These are phyloP conservation scores for Beroe ovata DNA, from an alignment of 37 sponge, comb jelly and placozoan species.

Conservation along the genomic window DNA sequence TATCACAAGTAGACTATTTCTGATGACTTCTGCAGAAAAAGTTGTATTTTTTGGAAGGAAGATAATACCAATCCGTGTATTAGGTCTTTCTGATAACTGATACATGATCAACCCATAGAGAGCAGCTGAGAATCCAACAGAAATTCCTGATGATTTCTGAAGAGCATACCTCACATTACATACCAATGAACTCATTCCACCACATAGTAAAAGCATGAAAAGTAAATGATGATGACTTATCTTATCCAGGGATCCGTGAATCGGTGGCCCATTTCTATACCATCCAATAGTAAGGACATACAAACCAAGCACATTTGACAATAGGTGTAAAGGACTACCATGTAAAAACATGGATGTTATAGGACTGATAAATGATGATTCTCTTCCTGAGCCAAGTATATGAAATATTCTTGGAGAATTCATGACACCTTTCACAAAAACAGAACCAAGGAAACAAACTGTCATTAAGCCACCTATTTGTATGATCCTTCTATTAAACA, in stretches of 20 bases:
- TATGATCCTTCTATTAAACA: conserved; percentile 16
- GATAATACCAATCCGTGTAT: neutral
- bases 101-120: conserved; percentile 20
- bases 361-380: conserved; percentile 17
- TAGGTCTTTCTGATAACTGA: conserved; percentile 15
- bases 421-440: neutral
- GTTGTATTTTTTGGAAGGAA: neutral
- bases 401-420: neutral
- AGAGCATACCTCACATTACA: neutral
- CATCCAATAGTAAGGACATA: conserved; percentile 25
- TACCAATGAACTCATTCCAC: neutral
- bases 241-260: neutral
- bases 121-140: conserved; percentile 46
- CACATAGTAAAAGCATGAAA: neutral
- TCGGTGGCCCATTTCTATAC: neutral
- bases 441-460: neutral
- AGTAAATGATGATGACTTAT: conserved; percentile 13
- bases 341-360: conserved; percentile 44
- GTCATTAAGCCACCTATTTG: neutral
- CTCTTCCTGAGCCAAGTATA: neutral
- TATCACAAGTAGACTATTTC: neutral
- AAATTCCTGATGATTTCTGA: neutral
- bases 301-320: neutral
- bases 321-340: neutral
- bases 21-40: neutral